Conservation (phyloP, 2,113 vertebrate genomes). For the Pomatorhinus ruficollis region DNA sequence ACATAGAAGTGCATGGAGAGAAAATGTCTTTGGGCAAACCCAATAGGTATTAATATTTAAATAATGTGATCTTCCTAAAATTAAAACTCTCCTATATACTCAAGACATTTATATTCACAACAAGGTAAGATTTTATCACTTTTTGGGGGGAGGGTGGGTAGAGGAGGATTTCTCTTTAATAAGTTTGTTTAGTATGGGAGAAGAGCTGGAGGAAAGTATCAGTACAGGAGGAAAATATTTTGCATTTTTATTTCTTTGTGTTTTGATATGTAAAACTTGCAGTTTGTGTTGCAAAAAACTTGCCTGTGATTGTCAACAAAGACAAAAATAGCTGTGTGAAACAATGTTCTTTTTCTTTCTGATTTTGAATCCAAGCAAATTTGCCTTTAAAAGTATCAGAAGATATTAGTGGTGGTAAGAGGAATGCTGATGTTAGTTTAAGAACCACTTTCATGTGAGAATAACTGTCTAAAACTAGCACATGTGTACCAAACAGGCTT, state of each 20-base stretch:
- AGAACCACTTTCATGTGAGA: background rate
- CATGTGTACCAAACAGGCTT: background rate
- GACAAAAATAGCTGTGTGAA: background rate
- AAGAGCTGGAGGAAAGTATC: background rate
- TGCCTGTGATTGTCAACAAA: background rate
- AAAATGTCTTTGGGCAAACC: background rate
- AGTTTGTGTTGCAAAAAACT: background rate
- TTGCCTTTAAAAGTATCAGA: background rate
- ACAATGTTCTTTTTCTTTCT: background rate
- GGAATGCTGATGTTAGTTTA: background rate
- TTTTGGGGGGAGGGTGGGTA: fast-evolving
- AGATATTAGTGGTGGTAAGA: background rate
- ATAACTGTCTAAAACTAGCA: background rate
- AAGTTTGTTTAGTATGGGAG: background rate
- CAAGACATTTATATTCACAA: background rate
- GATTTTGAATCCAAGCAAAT: background rate
- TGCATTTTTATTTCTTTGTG: background rate
- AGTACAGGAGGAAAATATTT: background rate
- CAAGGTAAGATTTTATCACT: background rate
- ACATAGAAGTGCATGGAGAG: background rate
- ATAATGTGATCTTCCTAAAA: background rate
- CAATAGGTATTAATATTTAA: background rate
- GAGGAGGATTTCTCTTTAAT: background rate
- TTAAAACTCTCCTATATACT: background rate
- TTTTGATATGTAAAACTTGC: background rate